phyloP scores from a whole-genome alignment of 2,888 invertebrate species.

The Lepidocyrtoides sp. region DNA sequence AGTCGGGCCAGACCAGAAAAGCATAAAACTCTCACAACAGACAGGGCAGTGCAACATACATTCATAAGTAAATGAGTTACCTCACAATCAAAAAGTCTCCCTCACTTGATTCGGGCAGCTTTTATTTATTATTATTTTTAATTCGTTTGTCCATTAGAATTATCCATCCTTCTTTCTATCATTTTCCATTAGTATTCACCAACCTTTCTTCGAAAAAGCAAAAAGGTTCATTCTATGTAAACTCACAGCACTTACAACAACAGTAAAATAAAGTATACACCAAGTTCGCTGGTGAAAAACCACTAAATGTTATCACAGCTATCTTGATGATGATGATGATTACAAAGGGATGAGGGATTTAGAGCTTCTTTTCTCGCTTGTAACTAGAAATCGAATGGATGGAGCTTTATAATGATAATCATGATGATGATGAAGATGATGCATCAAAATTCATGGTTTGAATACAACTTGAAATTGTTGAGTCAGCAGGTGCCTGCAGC shows the following conservation, averaged over 20 bases:
- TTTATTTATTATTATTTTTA: conserved; percentile 52
- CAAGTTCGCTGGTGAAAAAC: not conserved
- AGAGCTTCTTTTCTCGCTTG: not conserved
- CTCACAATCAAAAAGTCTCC: not conserved
- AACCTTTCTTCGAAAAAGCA: conserved; percentile 3
- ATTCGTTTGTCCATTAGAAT: not conserved
- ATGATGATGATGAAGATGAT: conserved; percentile 55
- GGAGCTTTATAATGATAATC: conserved; percentile 47
- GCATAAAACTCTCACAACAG: not conserved
- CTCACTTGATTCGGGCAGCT: conserved; percentile 16
- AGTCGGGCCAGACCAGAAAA: too few relatives aligned
- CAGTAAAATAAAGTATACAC: not conserved
- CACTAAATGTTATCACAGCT: not conserved
- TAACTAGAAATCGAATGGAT: not conserved
- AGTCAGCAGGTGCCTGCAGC: conserved; percentile 81
- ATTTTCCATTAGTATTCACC: conserved; percentile 52
- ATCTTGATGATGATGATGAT: conserved; percentile 9
- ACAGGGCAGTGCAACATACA: not conserved
- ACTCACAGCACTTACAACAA: not conserved
- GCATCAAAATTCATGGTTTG: conserved; percentile 68
- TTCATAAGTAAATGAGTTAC: not conserved
- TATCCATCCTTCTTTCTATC: conserved; percentile 12
- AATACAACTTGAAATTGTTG: conserved; percentile 76
- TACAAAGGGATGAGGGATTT: not conserved
- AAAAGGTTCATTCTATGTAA: not conserved